Percentiles rank a stretch among this genome's conserved stretches.
These are phyloP conservation scores for human DNA, from an alignment of 2,113 vertebrate species.

Conservation along the genomic window GRCh38 chr7:43304001-43304500, in stretches of 20 bases:
- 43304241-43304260: background rate
- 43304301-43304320: background rate
- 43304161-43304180: background rate
- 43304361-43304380: background rate
- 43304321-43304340: rapidly evolving
- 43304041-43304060: background rate
- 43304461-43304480: no score
- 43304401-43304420: background rate
- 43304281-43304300: background rate
- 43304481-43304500: no score
- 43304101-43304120: background rate
- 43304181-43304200: background rate
- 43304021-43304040: background rate
- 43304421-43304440: background rate
- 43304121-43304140: background rate
- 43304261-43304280: background rate
- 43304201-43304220: background rate
- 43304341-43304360: background rate
- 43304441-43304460: background rate
- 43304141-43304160: background rate
- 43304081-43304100: background rate
- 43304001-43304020: background rate
- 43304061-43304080: background rate
- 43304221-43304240: background rate
- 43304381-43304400: background rate